A percentile compares a stretch with the other conserved stretches of the same genome.
These are phyloP conservation scores for Brachymystax lenok DNA, from an alignment of 2,797 vertebrate species.

Conservation along the genomic window DNA sequence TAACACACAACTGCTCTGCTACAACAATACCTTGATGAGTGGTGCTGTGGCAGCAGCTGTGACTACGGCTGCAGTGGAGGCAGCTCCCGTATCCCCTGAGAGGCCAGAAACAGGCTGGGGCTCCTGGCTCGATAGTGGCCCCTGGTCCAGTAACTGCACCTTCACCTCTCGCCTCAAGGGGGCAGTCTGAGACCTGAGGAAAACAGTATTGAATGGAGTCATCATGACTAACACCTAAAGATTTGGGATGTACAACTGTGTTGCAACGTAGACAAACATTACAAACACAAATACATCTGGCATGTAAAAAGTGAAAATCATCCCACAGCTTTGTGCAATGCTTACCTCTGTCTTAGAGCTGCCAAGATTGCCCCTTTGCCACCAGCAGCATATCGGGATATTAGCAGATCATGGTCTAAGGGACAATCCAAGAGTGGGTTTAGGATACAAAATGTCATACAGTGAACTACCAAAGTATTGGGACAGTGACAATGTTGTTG, in stretches of 20 bases:
- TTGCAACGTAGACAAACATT: neutral
- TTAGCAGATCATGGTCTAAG: slow-evolving; percentile 78
- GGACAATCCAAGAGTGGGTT: slow-evolving; percentile 22
- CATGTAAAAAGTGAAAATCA: neutral
- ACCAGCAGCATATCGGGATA: slow-evolving; percentile 80
- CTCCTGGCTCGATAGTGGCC: slow-evolving; percentile 17
- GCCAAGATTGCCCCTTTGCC: slow-evolving; percentile 79
- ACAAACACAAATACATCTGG: neutral
- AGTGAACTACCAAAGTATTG: too few relatives aligned
- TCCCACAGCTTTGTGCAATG: neutral
- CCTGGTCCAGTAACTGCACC: slow-evolving; percentile 77
- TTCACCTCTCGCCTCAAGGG: slow-evolving; percentile 80
- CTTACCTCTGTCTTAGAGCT: slow-evolving; percentile 71
- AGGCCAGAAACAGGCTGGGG: slow-evolving; percentile 1
- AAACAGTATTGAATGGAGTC: neutral
- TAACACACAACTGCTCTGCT: neutral
- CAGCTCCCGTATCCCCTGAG: slow-evolving; percentile 51
- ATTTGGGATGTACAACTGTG: neutral
- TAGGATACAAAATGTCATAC: neutral
- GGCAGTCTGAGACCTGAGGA: slow-evolving; percentile 71
- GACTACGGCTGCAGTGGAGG: slow-evolving; percentile 72
- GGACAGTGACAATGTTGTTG: too few relatives aligned
- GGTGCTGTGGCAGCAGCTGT: slow-evolving; percentile 81
- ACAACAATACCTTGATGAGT: slow-evolving; percentile 75
- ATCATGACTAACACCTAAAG: neutral